These are phyloP conservation scores for Rhopalosiphum padi DNA, from an alignment of 1,140 invertebrate species.

Conservation along the genomic window DNA sequence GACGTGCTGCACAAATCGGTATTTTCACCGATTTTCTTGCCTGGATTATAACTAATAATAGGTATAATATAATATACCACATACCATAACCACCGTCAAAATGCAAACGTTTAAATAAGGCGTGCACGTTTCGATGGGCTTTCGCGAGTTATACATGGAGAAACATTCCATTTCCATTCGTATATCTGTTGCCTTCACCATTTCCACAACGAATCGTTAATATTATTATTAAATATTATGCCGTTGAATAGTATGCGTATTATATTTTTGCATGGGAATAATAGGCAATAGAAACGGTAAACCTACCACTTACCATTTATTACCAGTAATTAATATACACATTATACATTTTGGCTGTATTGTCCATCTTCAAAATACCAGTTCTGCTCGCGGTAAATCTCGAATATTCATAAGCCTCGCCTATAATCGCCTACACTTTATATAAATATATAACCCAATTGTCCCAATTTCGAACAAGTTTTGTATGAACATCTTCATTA, in stretches of 20 bases:
- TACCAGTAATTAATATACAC: not conserved
- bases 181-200: not conserved
- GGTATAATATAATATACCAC: not conserved
- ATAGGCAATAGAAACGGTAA: not conserved
- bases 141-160: not conserved
- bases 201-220: not conserved
- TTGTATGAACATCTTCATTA: not conserved
- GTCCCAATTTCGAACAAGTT: not conserved
- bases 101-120: not conserved
- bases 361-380: constrained; percentile 6
- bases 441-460: not conserved
- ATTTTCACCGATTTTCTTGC: constrained; percentile 9
- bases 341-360: not conserved
- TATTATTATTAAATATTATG: not conserved
- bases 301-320: not conserved
- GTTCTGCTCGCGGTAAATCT: not conserved
- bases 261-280: not conserved
- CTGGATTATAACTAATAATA: not conserved
- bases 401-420: not conserved
- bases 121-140: not conserved
- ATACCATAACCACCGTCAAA: not conserved
- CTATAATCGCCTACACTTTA: not conserved
- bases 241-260: not conserved
- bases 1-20: not conserved
- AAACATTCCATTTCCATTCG: not conserved